These are phyloP conservation scores for Dermolepida albohirtum DNA, from an alignment of 2,888 invertebrate genomes.

Conservation along the genomic window DNA sequence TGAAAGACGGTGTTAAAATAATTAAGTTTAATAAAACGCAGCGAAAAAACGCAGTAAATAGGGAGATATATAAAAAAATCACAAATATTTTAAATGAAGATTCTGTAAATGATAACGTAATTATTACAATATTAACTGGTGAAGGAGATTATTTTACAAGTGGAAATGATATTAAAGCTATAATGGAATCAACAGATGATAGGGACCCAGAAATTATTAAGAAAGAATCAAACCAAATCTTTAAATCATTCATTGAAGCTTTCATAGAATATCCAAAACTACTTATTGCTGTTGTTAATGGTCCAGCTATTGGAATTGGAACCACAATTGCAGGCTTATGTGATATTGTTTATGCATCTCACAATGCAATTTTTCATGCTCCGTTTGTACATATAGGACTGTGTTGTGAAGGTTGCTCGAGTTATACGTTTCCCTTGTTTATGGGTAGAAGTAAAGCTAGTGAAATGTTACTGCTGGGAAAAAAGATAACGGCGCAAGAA, in stretches of 20 bases:
- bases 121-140: conserved; percentile 73
- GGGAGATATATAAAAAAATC: conserved; percentile 77
- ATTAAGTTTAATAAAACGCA: conserved; percentile 80
- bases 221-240: conserved; percentile 47
- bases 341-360: conserved; percentile 89
- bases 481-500: conserved; percentile 83
- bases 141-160: conserved; percentile 85
- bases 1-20: conserved; percentile 67
- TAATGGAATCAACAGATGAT: conserved; percentile 21
- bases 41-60: conserved; percentile 83
- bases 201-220: conserved; percentile 7
- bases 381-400: conserved; percentile 89
- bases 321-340: conserved; percentile 87
- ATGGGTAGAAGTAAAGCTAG: conserved; percentile 84
- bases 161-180: conserved; percentile 76
- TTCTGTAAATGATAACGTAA: conserved; percentile 74
- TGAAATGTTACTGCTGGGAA: conserved; percentile 70
- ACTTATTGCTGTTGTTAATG: conserved; percentile 89
- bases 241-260: conserved; percentile 76
- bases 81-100: conserved; percentile 76
- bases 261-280: conserved; percentile 93
- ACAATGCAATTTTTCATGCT: conserved; percentile 86
- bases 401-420: conserved; percentile 91
- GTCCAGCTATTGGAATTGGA: conserved; percentile 93
- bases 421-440: conserved; percentile 84